Percentiles rank a stretch among this genome's conserved stretches.
These are phyloP conservation scores for Tenthredo scrophulariae DNA, from an alignment of 2,888 invertebrate species.

Conservation along the genomic window DNA sequence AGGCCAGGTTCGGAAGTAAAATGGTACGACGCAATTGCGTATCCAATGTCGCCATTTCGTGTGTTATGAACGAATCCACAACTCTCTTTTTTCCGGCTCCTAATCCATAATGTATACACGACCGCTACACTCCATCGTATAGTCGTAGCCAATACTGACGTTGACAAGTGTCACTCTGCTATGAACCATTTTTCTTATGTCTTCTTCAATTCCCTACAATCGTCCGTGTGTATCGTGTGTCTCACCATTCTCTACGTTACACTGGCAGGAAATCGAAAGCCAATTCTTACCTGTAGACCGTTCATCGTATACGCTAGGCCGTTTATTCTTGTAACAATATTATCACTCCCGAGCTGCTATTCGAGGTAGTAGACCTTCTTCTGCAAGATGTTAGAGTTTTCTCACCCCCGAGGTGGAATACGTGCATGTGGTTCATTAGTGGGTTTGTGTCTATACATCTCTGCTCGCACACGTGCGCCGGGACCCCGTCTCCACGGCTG, in stretches of 20 bases:
- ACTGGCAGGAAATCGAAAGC: slow-evolving; percentile 45
- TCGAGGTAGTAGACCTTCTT: slow-evolving; percentile 24
- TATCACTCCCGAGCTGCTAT: not conserved
- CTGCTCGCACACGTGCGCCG: slow-evolving; percentile 7
- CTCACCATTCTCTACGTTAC: not conserved
- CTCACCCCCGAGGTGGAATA: not conserved
- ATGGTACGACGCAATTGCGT: not conserved
- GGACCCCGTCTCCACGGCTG: slow-evolving; percentile 4
- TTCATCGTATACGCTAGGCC: not conserved
- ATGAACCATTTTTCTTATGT: slow-evolving; percentile 17
- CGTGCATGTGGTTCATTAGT: slow-evolving; percentile 40
- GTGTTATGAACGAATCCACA: not conserved
- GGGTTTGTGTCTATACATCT: slow-evolving; percentile 2
- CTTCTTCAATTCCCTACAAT: slow-evolving; percentile 15
- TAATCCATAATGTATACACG: not conserved
- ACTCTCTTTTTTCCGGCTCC: not conserved
- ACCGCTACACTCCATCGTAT: not conserved
- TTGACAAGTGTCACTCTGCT: not conserved
- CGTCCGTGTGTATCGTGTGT: not conserved
- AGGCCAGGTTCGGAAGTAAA: slow-evolving; percentile 1
- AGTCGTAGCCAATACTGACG: not conserved
- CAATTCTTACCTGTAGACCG: not conserved
- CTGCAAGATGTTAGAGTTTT: slow-evolving; percentile 1
- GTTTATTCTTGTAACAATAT: not conserved
- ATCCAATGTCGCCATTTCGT: not conserved